Evolutionary conservation across 2,888 invertebrate species (phyloP).

Genomic region (Rhodophaea formosa): DNA sequence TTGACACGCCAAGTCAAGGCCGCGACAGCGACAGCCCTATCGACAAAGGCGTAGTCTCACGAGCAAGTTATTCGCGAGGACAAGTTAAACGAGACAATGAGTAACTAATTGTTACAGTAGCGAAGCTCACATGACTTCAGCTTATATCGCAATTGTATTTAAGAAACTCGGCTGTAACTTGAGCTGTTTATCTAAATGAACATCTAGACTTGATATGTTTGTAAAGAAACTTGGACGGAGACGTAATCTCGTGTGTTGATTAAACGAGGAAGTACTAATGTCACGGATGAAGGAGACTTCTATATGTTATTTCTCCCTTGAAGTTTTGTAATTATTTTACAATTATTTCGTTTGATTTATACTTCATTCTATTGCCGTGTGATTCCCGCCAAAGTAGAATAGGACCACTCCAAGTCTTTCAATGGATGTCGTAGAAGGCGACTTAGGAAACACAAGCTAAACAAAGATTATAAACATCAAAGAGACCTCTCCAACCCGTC

Average conservation of each 20-base stretch:
- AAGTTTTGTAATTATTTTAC: not conserved
- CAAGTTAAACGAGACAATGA: constrained; percentile 53
- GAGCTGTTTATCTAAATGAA: constrained; percentile 10
- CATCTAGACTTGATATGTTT: not conserved
- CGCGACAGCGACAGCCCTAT: constrained; percentile 7
- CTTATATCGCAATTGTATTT: constrained; percentile 12
- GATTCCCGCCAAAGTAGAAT: too few species aligned
- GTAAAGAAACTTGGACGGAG: not conserved
- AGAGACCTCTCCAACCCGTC: too few species aligned
- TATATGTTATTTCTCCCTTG: not conserved
- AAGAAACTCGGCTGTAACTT: constrained; percentile 9
- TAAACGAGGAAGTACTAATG: not conserved
- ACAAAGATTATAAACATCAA: too few species aligned
- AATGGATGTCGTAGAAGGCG: too few species aligned
- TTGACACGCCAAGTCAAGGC: not conserved
- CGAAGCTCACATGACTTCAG: constrained; percentile 31
- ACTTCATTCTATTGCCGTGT: too few species aligned
- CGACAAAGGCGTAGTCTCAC: constrained; percentile 1
- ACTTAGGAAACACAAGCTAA: too few species aligned
- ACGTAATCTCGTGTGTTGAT: constrained; percentile 1
- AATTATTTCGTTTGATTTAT: too few species aligned
- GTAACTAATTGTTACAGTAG: constrained; percentile 48
- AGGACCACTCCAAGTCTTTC: too few species aligned
- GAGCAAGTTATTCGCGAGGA: constrained; percentile 41
- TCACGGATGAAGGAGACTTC: not conserved